Conservation (phyloP, 2,888 invertebrate genomes). For the Eristalis tenax region DNA sequence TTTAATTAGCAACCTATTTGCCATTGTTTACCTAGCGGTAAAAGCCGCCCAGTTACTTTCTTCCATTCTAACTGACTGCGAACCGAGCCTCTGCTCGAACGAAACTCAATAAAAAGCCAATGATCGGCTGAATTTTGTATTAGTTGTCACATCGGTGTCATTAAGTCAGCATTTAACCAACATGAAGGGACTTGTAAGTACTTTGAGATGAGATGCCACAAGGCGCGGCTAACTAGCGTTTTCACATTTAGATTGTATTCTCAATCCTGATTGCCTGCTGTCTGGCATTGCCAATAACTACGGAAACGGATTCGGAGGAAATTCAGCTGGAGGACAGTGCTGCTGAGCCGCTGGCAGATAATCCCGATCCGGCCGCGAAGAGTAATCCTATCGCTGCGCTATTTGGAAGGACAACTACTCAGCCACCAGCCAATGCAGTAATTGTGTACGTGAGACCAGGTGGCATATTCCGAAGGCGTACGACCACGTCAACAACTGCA, state of each 20-base stretch:
- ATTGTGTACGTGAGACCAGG: background rate
- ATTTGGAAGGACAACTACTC: slow-evolving; percentile 5
- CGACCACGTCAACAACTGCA: slow-evolving; percentile 9
- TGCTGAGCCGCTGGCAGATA: background rate
- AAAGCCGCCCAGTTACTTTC: background rate
- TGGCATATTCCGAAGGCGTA: slow-evolving; percentile 1
- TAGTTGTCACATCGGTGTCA: slow-evolving; percentile 19
- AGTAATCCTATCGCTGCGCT: slow-evolving; percentile 11
- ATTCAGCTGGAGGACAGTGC: background rate
- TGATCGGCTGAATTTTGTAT: background rate
- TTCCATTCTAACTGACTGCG: background rate
- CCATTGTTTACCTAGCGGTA: background rate
- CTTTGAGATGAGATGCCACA: background rate
- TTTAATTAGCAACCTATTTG: background rate
- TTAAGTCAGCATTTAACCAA: background rate
- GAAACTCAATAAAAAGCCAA: background rate
- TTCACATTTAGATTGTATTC: slow-evolving; percentile 29
- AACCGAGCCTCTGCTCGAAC: background rate
- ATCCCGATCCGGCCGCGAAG: background rate
- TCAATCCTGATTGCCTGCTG: slow-evolving; percentile 18
- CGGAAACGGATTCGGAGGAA: background rate
- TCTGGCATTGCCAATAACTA: slow-evolving; percentile 15
- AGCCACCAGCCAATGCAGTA: background rate
- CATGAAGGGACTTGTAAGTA: slow-evolving; percentile 57
- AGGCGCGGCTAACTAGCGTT: background rate